Conservation (phyloP, 1,140 invertebrate genomes). For the Drosophila obscura region DNA sequence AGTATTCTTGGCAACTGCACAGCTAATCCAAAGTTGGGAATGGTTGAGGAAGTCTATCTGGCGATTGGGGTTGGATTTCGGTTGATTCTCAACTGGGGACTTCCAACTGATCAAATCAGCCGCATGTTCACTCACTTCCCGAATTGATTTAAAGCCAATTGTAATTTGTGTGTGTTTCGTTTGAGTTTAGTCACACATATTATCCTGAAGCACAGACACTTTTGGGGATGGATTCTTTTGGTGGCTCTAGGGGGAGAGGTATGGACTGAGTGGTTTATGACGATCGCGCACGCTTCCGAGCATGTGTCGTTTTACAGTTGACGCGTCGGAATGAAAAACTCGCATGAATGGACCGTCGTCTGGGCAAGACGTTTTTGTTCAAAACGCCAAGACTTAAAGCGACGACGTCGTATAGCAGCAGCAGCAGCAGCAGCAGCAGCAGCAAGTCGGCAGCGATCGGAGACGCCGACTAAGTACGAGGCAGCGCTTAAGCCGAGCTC, state of each 20-base stretch:
- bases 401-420: constrained; percentile 29
- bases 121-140: constrained; percentile 45
- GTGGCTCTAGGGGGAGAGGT: background rate
- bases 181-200: constrained; percentile 19
- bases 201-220: constrained; percentile 31
- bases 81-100: constrained; percentile 5
- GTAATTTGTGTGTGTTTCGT: background rate
- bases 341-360: constrained; percentile 82
- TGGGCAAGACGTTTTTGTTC: constrained; percentile 83
- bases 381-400: constrained; percentile 63
- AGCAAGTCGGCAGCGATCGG: constrained; percentile 18
- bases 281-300: constrained; percentile 65
- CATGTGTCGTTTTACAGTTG: constrained; percentile 82
- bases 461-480: constrained; percentile 71
- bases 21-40: constrained; percentile 51
- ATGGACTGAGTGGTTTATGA: constrained; percentile 18
- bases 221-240: constrained; percentile 4
- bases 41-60: constrained; percentile 14
- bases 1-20: constrained; percentile 26
- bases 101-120: constrained; percentile 12
- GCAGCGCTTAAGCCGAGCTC: constrained; percentile 46
- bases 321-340: constrained; percentile 84
- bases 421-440: constrained; percentile 28
- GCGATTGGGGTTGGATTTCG: background rate
- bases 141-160: constrained; percentile 42